Evolutionary conservation across 1,140 invertebrate genomes (phyloP), one percentile per base, ranked within the genome.

Genomic region (Oscheius sp.): DNA sequence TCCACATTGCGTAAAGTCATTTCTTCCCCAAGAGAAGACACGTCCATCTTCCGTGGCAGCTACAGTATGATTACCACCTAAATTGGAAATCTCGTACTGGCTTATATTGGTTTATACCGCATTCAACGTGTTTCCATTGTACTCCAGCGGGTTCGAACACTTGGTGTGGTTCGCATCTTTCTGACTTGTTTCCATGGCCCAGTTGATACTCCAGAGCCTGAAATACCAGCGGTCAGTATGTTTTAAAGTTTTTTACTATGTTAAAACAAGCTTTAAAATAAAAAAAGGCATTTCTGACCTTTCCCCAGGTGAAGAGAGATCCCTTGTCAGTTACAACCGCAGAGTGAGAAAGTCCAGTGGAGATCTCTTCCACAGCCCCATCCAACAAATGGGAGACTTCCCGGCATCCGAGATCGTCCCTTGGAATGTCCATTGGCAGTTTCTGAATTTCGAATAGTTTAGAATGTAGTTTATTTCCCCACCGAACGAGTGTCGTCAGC

Each of bases 281-380:
- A 23, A 45, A 23, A 45, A 45, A 45, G 23, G 23, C 18, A 45
- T n/a, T n/a, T 59, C 38, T 31, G 28, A 73, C 72, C 65, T 74
- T 74, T 63, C 72, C 72, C 72, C 72, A 74, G n/a, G 72, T 74
- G 55, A 55, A 74, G 2, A 74, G 29, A 2, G 64, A 35, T 59
- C 72, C 72, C 28, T 74, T 28, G 1, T 73, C 26, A n/a, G 72
- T 74, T 20, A 74, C 46, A 13, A 74, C 13, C 20, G 72, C 65
- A 0, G 64, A 67, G 49, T 74, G 72, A 20, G 72, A 74, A 18
- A 74, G 42, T 7, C 72, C 72, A 23, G 68, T 73, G 3, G 72
- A 52, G 1, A 74, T 29, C 15, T 26, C 3, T 10, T 23, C 35
- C 10, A 74, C 61, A 4, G 7, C 35, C 35, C 65, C 72, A 61